Evolutionary conservation across 2,797 vertebrate genomes (phyloP).

Genomic region (Coregonus sp.): DNA sequence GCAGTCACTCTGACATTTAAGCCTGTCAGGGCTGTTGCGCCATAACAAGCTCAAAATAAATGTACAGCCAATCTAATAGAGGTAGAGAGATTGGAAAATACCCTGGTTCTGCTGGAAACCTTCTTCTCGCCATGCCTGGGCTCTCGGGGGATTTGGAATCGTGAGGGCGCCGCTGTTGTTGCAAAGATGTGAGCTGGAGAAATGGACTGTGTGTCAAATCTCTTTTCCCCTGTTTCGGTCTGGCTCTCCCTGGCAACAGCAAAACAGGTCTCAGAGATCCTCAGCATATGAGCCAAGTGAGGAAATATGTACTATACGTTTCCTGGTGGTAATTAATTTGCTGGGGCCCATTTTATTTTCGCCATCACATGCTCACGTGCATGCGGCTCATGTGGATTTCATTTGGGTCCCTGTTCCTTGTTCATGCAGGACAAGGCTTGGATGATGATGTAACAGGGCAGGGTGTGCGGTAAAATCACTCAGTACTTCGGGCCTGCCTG

Average conservation of each 20-base stretch:
- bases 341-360: constrained; percentile 19
- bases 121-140: constrained; percentile 57
- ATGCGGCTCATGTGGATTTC: constrained; percentile 41
- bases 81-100: constrained; percentile 66
- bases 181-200: constrained; percentile 53
- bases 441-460: constrained; percentile 31
- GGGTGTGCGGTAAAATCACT: constrained; percentile 44
- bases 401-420: constrained; percentile 25
- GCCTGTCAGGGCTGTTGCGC: constrained; percentile 64
- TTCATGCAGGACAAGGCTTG: constrained; percentile 23
- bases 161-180: constrained; percentile 43
- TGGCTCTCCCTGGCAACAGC: constrained; percentile 65
- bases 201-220: constrained; percentile 64
- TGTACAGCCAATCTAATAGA: constrained; percentile 69
- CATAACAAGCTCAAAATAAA: constrained; percentile 65
- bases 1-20: constrained; percentile 57
- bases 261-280: constrained; percentile 52
- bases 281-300: constrained; percentile 25
- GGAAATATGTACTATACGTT: constrained; percentile 30
- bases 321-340: constrained; percentile 39
- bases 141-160: constrained; percentile 39
- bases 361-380: constrained; percentile 30
- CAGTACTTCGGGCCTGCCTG: constrained; percentile 25
- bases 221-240: constrained; percentile 65
- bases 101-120: constrained; percentile 62